A percentile compares a stretch with the other conserved stretches of the same genome.
Evolutionary conservation across 2,113 vertebrate species (phyloP).

Genomic region (Martes martes): DNA sequence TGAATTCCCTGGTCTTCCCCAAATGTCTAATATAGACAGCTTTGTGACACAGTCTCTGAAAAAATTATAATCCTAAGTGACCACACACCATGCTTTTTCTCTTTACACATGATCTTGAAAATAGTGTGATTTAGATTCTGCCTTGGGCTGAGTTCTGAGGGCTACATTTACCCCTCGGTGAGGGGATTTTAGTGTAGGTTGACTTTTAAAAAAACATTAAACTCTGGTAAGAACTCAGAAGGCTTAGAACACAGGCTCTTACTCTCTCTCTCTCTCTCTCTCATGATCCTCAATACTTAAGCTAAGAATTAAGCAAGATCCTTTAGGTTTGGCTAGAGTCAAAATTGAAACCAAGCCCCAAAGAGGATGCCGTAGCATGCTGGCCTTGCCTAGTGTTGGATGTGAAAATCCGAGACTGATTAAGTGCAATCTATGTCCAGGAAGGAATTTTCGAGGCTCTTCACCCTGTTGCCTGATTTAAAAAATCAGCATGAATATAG

Average conservation of each 20-base stretch:
- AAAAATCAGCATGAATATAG: background rate
- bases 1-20: conserved; percentile 46
- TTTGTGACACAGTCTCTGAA: background rate
- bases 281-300: background rate
- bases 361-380: background rate
- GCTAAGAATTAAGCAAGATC: conserved; percentile 14
- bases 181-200: conserved; percentile 52
- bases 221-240: conserved; percentile 6
- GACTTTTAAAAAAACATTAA: background rate
- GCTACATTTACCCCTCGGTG: background rate
- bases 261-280: background rate
- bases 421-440: background rate
- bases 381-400: background rate
- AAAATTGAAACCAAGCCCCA: background rate
- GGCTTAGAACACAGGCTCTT: background rate
- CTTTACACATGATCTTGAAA: background rate
- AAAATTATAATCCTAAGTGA: background rate
- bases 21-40: conserved; percentile 62
- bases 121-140: conserved; percentile 24
- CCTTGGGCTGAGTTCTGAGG: conserved; percentile 28
- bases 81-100: background rate
- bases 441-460: background rate
- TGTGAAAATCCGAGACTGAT: background rate
- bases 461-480: conserved; percentile 3
- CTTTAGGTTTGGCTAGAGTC: background rate